phyloP scores from a whole-genome alignment of 2,888 invertebrate genomes.

The Eupeodes luniger region DNA sequence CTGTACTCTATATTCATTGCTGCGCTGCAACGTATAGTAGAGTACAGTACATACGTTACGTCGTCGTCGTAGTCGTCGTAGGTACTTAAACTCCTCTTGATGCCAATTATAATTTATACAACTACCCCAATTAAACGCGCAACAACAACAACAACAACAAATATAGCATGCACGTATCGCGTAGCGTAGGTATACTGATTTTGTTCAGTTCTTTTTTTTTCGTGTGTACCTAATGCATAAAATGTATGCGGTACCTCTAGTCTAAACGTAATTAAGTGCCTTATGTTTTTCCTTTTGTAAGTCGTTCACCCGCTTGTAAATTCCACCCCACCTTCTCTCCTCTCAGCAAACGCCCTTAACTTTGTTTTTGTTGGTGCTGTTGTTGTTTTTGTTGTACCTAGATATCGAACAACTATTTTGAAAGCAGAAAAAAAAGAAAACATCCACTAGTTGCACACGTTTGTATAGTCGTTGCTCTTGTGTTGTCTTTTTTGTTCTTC shows the following conservation, averaged over 20 bases:
- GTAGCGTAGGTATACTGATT: slow-evolving; percentile 14
- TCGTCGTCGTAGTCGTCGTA: not conserved
- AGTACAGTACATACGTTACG: not conserved
- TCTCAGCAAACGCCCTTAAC: slow-evolving; percentile 33
- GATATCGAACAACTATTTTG: slow-evolving; percentile 41
- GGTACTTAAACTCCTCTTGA: slow-evolving; percentile 33
- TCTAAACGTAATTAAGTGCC: slow-evolving; percentile 66
- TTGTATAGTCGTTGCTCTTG: slow-evolving; percentile 4
- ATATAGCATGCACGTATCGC: slow-evolving; percentile 35
- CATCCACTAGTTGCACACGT: slow-evolving; percentile 54
- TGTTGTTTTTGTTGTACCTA: not conserved
- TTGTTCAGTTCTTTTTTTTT: not conserved
- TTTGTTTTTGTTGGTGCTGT: not conserved
- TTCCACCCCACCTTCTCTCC: slow-evolving; percentile 27
- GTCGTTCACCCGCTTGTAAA: slow-evolving; percentile 56
- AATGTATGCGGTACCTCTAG: slow-evolving; percentile 57
- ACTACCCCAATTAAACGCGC: slow-evolving; percentile 70
- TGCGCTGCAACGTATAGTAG: slow-evolving; percentile 10
- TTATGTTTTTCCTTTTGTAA: slow-evolving; percentile 54
- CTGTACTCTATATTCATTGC: slow-evolving; percentile 53
- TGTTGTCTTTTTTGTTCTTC: slow-evolving; percentile 11
- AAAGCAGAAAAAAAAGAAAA: slow-evolving; percentile 29
- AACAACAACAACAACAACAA: slow-evolving; percentile 30
- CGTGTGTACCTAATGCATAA: not conserved
- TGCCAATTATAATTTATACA: slow-evolving; percentile 69